Evolutionary conservation across 53 echinoderm and acorn worm species (phyloP), one percentile per base, ranked within the genome.

Genomic region (Hippasteria phrygiana): DNA sequence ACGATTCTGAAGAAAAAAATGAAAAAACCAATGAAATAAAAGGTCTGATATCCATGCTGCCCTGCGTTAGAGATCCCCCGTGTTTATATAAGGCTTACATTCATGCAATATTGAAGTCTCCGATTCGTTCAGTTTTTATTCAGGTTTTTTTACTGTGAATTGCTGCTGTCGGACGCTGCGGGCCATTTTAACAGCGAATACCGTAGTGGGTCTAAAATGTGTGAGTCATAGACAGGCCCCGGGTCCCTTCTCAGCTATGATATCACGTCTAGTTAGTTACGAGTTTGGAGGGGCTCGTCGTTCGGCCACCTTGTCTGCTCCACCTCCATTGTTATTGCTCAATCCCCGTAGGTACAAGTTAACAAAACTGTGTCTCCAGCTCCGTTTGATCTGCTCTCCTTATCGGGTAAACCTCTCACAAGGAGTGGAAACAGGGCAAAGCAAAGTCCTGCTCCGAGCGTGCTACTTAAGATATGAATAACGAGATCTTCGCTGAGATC

Each of bases 61-160:
- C 43, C 66, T 0, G 66, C 43, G 6, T 31, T 14, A 22, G 71
- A 71, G 73, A 73, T 41, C 36, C 45, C 20, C 62, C 14, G 28
- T 82, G 82, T 82, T 82, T 82, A 46, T 64, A 82, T 64, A 82
- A 82, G 35, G 64, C 64, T 63, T 43, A 82, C 66, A 82, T 64
- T 82, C 46, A 45, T 82, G 82, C 82, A 82, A 82, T 82, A 65
- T 82, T 66, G 45, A 66, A 14, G 20, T 43, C 82, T 20, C 63
- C 43, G 31, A 43, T 63, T 82, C 16, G 45, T 46, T 43, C 82
- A 82, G 33, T 31, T 64, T 80, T 62, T n/a, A n/a, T n/a, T n/a
- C n/a, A 22, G 12, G 13, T 62, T 42, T 41, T 37, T 37, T 62
- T 38, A 38, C 29, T 66, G 32, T 64, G 64, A 65, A 45, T 77